A percentile compares a stretch with the other conserved stretches of the same genome.
Evolutionary conservation across 2,888 invertebrate species (phyloP).

Genomic region (Hermodice carunculata): DNA sequence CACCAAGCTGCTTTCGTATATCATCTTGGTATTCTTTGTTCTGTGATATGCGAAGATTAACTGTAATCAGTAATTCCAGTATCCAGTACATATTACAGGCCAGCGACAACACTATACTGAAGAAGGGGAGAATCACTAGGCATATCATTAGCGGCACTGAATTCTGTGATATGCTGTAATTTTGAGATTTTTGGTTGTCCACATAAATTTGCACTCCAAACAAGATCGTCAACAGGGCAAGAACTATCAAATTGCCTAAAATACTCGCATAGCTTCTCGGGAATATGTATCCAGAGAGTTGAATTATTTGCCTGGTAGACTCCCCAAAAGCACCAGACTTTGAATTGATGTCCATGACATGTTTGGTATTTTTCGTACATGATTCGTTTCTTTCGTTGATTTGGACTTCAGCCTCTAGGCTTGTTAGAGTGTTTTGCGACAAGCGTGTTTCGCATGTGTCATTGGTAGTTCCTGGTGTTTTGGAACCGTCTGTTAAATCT

Average conservation of each 20-base stretch:
- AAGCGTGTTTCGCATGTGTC: no score
- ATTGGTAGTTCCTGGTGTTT: no score
- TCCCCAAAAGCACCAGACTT: no score
- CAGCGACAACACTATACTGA: constrained; percentile 28
- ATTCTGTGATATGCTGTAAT: constrained; percentile 7
- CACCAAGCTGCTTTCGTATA: constrained; percentile 20
- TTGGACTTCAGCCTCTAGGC: no score
- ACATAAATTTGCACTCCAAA: constrained; percentile 20
- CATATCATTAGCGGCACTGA: constrained; percentile 18
- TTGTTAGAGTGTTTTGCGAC: no score
- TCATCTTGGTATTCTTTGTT: constrained; percentile 14
- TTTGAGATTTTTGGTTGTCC: constrained; percentile 18
- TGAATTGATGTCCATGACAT: no score
- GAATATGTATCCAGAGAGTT: constrained; percentile 11
- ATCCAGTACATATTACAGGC: constrained; percentile 29
- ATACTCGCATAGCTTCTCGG: constrained; percentile 23
- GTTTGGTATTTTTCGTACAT: no score
- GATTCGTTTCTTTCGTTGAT: no score
- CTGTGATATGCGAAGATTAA: constrained; percentile 17
- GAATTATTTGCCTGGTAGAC: no score
- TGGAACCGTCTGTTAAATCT: not conserved
- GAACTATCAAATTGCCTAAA: constrained; percentile 23
- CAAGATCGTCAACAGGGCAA: constrained; percentile 17
- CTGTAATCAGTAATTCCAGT: constrained; percentile 27
- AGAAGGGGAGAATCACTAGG: constrained; percentile 25